phyloP scores from a whole-genome alignment of 2,113 vertebrate species.

The Copsychus sechellarum region DNA sequence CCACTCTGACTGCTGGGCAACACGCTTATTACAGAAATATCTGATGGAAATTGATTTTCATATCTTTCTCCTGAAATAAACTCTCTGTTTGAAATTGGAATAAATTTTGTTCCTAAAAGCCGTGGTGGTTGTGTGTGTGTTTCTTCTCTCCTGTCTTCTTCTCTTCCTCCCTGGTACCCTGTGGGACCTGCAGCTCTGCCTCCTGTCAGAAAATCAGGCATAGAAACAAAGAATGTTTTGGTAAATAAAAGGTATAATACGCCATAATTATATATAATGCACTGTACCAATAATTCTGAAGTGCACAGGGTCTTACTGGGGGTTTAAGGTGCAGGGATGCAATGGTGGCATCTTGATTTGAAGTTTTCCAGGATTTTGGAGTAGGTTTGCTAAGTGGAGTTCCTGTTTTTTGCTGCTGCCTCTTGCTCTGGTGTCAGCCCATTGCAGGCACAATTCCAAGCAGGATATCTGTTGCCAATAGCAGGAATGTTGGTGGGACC shows the following conservation, averaged over 20 bases:
- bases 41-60: slow-evolving; percentile 80
- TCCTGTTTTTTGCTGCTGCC: background rate
- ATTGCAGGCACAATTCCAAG: background rate
- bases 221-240: background rate
- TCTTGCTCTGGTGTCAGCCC: background rate
- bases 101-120: slow-evolving; percentile 83
- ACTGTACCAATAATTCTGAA: background rate
- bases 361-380: background rate
- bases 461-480: background rate
- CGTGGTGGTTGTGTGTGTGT: background rate
- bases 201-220: background rate
- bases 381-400: background rate
- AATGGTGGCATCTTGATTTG: background rate
- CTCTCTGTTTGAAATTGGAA: slow-evolving; percentile 85
- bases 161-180: background rate
- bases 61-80: slow-evolving; percentile 85
- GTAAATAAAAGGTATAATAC: background rate
- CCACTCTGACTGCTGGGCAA: slow-evolving; percentile 59
- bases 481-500: background rate
- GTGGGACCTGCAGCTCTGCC: background rate
- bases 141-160: background rate
- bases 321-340: background rate
- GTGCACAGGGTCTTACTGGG: background rate
- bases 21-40: slow-evolving; percentile 65
- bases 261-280: background rate